Evolutionary conservation across 2,113 vertebrate genomes (phyloP), one percentile per base, ranked within the genome.

Genomic region (Tinamus guttatus): DNA sequence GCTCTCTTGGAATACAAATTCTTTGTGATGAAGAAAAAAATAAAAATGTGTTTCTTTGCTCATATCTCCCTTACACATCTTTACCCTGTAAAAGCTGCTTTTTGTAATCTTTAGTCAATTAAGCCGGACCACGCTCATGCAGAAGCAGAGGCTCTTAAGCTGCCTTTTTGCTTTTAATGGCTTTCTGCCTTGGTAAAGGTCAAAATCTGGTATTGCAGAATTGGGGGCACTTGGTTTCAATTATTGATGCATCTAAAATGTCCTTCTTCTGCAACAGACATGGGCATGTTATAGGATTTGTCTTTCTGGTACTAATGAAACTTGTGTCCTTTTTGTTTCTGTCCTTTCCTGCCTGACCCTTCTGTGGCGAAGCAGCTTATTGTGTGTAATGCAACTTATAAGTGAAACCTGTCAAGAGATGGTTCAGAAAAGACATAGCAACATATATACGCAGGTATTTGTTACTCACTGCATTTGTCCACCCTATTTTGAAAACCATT

Each of bases 231-330:
- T 93, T 90, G 11, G 47, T 92, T 93, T 95, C 74, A 81, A 36
- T 95, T 94, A 92, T 65, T 92, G 86, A 89, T 95, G 32, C 10
- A 64, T 52, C 41, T 68, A 41, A 92, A 93, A 75, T 56, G n/a
- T 59, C 62, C 82, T 73, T 89, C 75, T 41, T 94, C 67, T 77
- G 12, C 78, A 86, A 36, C 14, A 90, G 43, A 28, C 45, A 10
- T 73, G 64, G 30, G 30, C 58, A 0, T 52, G 25, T 19, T n/a
- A 22, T 1, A 25, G 40, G 78, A 75, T 64, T 43, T 71, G 76
- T 34, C 49, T 43, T 90, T 70, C 60, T 86, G 28, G 3, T 81
- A 56, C 34, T 68, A 21, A 56, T 69, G 18, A 81, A 92, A 81
- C 22, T 40, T 62, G 20, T 10, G 3, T 54, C 93, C 30, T 30